Percentiles rank a stretch among this genome's conserved stretches.
These are phyloP conservation scores for Hydropotes inermis DNA, from an alignment of 2,113 vertebrate genomes.

Conservation along the genomic window DNA sequence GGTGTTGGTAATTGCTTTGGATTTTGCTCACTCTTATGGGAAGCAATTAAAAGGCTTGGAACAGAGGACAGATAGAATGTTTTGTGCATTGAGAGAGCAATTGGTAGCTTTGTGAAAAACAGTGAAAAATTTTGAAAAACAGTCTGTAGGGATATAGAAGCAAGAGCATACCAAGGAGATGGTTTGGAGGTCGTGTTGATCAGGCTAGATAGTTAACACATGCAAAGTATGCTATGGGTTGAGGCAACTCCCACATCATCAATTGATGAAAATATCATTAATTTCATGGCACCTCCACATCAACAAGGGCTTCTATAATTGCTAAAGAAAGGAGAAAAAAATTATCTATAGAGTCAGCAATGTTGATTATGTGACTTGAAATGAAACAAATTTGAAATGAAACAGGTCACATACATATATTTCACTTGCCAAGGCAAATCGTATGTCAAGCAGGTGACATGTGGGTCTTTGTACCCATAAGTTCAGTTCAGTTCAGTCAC, in stretches of 20 bases:
- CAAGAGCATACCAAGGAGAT: background rate
- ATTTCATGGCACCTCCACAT: background rate
- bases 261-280: background rate
- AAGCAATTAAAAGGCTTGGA: background rate
- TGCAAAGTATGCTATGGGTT: background rate
- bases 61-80: background rate
- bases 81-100: background rate
- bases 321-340: background rate
- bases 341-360: background rate
- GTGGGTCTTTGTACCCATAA: background rate
- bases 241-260: background rate
- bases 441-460: background rate
- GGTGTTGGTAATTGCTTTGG: background rate
- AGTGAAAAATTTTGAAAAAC: background rate
- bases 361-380: background rate
- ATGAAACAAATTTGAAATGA: background rate
- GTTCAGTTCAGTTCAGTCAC: no score
- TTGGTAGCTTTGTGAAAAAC: background rate
- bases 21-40: background rate
- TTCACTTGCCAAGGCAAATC: background rate
- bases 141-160: background rate
- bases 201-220: background rate
- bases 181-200: background rate
- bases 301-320: background rate
- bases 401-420: background rate